Conservation (phyloP, 1,140 invertebrate genomes). For the Frieseomelitta varia region DNA sequence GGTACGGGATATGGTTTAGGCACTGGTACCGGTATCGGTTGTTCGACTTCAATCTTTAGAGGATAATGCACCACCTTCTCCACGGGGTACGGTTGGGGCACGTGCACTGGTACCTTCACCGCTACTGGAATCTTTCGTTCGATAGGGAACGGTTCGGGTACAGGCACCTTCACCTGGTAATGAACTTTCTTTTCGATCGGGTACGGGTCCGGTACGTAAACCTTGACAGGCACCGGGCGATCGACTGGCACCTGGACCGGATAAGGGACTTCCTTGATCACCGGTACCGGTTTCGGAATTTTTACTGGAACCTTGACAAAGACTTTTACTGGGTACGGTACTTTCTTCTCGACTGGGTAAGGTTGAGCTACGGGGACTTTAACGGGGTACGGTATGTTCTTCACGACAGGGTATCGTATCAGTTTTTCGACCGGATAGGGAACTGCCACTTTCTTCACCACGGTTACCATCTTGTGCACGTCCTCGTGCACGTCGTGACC, state of each 20-base stretch:
- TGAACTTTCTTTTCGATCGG: slow-evolving; percentile 86
- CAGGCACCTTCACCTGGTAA: slow-evolving; percentile 84
- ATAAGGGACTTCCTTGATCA: slow-evolving; percentile 77
- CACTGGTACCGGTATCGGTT: slow-evolving; percentile 86
- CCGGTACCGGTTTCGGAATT: slow-evolving; percentile 77
- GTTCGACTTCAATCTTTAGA: slow-evolving; percentile 77
- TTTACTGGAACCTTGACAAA: slow-evolving; percentile 78
- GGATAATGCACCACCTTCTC: slow-evolving; percentile 78
- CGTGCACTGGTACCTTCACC: slow-evolving; percentile 82
- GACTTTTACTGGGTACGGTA: slow-evolving; percentile 77
- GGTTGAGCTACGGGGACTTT: slow-evolving; percentile 86
- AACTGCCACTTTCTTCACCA: slow-evolving; percentile 78
- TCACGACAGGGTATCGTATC: slow-evolving; percentile 76
- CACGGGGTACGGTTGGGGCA: slow-evolving; percentile 84
- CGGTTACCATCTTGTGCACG: slow-evolving; percentile 81
- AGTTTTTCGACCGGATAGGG: slow-evolving; percentile 80
- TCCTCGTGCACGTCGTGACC: slow-evolving; percentile 74
- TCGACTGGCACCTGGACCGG: slow-evolving; percentile 81
- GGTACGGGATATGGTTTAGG: slow-evolving; percentile 79
- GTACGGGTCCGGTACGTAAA: slow-evolving; percentile 85
- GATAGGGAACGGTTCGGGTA: slow-evolving; percentile 76
- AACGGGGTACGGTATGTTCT: slow-evolving; percentile 78
- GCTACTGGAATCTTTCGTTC: slow-evolving; percentile 75
- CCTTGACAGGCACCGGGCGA: slow-evolving; percentile 85
- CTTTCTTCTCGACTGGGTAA: slow-evolving; percentile 75